Base-by-base conservation (phyloP, 1,140 invertebrate species). In the Caenorhabditis latens region DNA sequence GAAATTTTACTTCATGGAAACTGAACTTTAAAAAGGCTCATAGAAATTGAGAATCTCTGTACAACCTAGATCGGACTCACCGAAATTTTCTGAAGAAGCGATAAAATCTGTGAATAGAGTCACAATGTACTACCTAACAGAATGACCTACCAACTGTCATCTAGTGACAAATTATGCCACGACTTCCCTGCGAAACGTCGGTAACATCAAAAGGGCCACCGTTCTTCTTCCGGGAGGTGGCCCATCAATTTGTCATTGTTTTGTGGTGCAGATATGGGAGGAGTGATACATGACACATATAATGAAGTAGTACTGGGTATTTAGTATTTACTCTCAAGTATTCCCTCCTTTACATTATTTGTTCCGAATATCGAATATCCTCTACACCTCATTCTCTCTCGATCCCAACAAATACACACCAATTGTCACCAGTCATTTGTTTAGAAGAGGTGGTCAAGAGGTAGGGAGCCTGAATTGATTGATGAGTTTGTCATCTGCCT, bases 391-490 rank as follows among this genome's bases (percentile, higher is more conserved):
- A 32, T 71, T 71, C 42, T 46, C 46, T 46, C 46, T 50, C 40
- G 13, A 43, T 21, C 13, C 13, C 40, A 71, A 13, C 43, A 50
- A 79, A 79, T n/a, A 79, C 40, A 79, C 71, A 50, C 71, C 71
- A 79, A 79, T 79, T 79, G 71, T 50, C 71, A 53, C 46, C 71
- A 79, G 71, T 53, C 71, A 79, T 79, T 79, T 79, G 71, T 79
- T 32, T 79, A 79, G 46, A 79, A 79, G 71, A 79, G 46, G 71
- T 50, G 71, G 71, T 79, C 71, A 79, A 79, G 71, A 79, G 71
- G 71, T 50, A 42, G 21, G 46, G 71, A 79, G 71, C 71, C 71
- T 79, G 71, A 79, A 79, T 79, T 79, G 71, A 79, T 79, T 79
- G 71, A 79, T 79, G 71, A n/a, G 71, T 79, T 79, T 79, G 43